phyloP scores from a whole-genome alignment of 2,888 invertebrate genomes.

The Andrena chrysosceles region DNA sequence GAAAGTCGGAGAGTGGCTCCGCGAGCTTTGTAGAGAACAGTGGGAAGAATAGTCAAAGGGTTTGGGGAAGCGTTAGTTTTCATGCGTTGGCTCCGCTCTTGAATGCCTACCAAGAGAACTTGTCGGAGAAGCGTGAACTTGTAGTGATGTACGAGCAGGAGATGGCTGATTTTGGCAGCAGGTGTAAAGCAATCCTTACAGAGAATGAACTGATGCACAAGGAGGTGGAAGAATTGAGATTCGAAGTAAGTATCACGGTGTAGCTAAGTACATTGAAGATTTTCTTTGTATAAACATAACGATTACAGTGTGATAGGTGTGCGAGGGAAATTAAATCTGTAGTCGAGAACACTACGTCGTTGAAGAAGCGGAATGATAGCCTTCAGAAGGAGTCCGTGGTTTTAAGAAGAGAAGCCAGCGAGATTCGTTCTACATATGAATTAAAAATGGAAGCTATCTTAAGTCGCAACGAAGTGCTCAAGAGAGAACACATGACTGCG shows the following conservation, averaged over 20 bases:
- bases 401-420: constrained; percentile 90
- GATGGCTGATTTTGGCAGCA: constrained; percentile 90
- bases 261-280: not conserved
- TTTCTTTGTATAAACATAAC: constrained; percentile 23
- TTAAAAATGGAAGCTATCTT: constrained; percentile 89
- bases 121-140: constrained; percentile 91
- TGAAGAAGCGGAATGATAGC: constrained; percentile 84
- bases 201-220: constrained; percentile 89
- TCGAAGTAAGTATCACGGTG: constrained; percentile 75
- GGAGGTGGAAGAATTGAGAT: constrained; percentile 86
- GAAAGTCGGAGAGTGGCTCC: constrained; percentile 56
- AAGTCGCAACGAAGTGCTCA: constrained; percentile 88
- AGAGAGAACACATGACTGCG: constrained; percentile 87
- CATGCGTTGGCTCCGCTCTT: constrained; percentile 90
- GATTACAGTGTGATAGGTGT: constrained; percentile 79
- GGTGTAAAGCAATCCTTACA: constrained; percentile 89
- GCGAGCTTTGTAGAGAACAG: not conserved
- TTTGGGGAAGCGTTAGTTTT: constrained; percentile 87
- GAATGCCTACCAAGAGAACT: constrained; percentile 92
- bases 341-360: constrained; percentile 78
- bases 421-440: constrained; percentile 91
- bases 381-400: constrained; percentile 89
- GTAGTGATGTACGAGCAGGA: constrained; percentile 90
- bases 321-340: constrained; percentile 79
- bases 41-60: not conserved